These are phyloP conservation scores for Araneus ventricosus DNA, from an alignment of 1,140 invertebrate species.

Conservation along the genomic window DNA sequence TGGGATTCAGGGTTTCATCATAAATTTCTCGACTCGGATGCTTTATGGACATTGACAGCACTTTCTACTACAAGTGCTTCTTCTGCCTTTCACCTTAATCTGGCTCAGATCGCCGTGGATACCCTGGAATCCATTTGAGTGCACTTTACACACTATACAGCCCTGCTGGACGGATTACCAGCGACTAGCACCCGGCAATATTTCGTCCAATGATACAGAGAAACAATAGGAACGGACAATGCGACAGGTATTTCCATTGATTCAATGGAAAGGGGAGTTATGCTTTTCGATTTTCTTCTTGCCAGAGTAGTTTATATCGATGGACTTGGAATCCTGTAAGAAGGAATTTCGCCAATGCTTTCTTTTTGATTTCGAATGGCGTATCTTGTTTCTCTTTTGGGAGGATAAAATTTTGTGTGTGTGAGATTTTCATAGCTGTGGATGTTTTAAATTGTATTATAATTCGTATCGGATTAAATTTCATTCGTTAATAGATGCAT, in stretches of 20 bases:
- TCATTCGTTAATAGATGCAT: too few relatives aligned
- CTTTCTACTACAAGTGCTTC: slow-evolving; percentile 60
- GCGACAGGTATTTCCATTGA: slow-evolving; percentile 48
- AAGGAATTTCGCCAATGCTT: neutral
- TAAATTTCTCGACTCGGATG: slow-evolving; percentile 61
- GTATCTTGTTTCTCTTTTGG: neutral
- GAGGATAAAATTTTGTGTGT: neutral
- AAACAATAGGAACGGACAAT: slow-evolving; percentile 31
- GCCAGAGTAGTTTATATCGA: slow-evolving; percentile 32
- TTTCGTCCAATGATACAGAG: slow-evolving; percentile 42
- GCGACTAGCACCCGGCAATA: slow-evolving; percentile 51
- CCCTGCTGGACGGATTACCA: slow-evolving; percentile 59
- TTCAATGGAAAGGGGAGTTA: slow-evolving; percentile 47
- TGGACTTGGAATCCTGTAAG: neutral
- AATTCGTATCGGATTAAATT: too few relatives aligned
- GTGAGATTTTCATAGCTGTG: too few relatives aligned
- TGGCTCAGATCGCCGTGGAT: slow-evolving; percentile 58
- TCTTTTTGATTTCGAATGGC: neutral
- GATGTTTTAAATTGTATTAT: too few relatives aligned
- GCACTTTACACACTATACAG: slow-evolving; percentile 65
- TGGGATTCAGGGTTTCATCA: slow-evolving; percentile 68
- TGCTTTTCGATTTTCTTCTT: slow-evolving; percentile 38
- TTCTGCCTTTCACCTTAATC: slow-evolving; percentile 59
- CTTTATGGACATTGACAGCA: slow-evolving; percentile 74
- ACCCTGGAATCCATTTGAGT: slow-evolving; percentile 68